Conservation (phyloP, 2,797 vertebrate genomes). For the Enteromius fasciolatus region DNA sequence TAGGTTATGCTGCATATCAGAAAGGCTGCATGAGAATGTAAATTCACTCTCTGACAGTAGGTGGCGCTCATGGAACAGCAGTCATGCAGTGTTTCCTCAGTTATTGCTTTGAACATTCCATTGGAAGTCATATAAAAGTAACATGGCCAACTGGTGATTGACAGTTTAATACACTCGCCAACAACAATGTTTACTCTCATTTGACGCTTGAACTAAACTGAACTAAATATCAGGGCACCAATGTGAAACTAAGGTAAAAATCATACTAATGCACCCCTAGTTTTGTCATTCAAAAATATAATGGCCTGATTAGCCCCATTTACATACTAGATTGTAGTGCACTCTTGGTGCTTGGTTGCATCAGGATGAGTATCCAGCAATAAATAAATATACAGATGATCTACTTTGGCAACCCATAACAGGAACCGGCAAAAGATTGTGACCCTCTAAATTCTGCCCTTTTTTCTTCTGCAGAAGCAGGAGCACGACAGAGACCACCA, state of each 20-base stretch:
- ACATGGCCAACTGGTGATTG: not conserved
- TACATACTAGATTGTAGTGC: not conserved
- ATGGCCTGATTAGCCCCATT: not conserved
- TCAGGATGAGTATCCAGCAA: not conserved
- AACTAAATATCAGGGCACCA: not conserved
- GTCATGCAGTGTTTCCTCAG: not conserved
- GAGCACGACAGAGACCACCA: constrained; percentile 91
- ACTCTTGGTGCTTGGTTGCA: not conserved
- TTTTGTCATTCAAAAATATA: not conserved
- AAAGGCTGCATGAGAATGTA: not conserved
- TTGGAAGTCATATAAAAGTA: not conserved
- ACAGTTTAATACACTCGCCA: not conserved
- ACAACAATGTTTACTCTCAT: not conserved
- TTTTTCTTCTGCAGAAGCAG: constrained; percentile 79
- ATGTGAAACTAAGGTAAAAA: not conserved
- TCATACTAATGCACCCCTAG: not conserved
- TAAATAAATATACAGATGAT: not conserved
- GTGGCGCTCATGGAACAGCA: not conserved
- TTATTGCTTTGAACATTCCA: not conserved
- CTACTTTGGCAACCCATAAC: not conserved
- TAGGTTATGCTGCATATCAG: not conserved
- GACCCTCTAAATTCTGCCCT: not conserved
- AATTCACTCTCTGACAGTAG: not conserved
- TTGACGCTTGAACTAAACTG: not conserved
- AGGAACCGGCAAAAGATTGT: not conserved